Conservation (phyloP, 2,888 invertebrate species). For the Drosophila peninsularis region DNA sequence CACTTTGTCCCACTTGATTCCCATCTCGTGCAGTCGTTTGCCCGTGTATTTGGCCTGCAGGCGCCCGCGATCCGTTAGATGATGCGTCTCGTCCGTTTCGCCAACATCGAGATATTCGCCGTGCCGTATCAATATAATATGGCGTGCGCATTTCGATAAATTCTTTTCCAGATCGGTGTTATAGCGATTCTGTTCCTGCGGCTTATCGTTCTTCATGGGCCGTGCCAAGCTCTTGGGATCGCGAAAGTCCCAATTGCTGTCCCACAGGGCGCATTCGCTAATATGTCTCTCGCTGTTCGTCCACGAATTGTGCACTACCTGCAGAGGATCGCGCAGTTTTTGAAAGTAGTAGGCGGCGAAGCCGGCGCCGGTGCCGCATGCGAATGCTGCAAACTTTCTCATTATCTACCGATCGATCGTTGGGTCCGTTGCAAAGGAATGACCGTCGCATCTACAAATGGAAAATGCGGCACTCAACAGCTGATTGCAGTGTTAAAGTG, state of each 20-base stretch:
- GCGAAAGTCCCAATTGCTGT: slow-evolving; percentile 95
- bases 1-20: slow-evolving; percentile 91
- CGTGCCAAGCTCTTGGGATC: slow-evolving; percentile 90
- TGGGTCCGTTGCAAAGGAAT: neutral
- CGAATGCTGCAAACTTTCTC: slow-evolving; percentile 83
- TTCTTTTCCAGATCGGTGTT: slow-evolving; percentile 88
- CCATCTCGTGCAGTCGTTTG: slow-evolving; percentile 90
- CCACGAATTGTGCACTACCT: slow-evolving; percentile 88
- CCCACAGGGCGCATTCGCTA: slow-evolving; percentile 88
- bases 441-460: neutral
- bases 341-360: slow-evolving; percentile 87
- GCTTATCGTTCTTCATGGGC: slow-evolving; percentile 85
- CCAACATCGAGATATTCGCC: slow-evolving; percentile 95
- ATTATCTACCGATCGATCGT: slow-evolving; percentile 29
- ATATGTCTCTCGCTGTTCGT: slow-evolving; percentile 85
- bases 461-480: slow-evolving; percentile 47
- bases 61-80: slow-evolving; percentile 92
- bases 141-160: slow-evolving; percentile 87
- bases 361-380: slow-evolving; percentile 89
- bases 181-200: slow-evolving; percentile 88
- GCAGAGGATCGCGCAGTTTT: slow-evolving; percentile 84
- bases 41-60: slow-evolving; percentile 95
- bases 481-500: slow-evolving; percentile 17
- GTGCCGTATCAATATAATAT: slow-evolving; percentile 95
- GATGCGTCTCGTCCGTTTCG: slow-evolving; percentile 89